Evolutionary conservation across 2,113 vertebrate species (phyloP).

Genomic region (Antigone vipio): DNA sequence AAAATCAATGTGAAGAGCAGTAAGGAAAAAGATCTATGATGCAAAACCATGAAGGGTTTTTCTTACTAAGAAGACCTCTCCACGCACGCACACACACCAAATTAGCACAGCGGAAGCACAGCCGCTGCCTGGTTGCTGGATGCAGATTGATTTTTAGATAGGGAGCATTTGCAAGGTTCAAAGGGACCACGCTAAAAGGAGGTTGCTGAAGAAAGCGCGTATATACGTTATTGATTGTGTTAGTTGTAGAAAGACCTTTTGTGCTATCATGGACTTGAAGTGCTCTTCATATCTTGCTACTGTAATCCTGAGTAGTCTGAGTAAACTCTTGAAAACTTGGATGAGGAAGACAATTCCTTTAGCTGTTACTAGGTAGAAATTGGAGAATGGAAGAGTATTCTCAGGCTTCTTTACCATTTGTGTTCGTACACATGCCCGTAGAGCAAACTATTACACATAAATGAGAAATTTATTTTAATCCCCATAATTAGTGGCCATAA

Average conservation of each 20-base stretch:
- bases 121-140: background rate
- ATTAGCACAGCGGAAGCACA: background rate
- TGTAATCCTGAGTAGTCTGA: constrained; percentile 30
- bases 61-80: background rate
- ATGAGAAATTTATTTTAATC: background rate
- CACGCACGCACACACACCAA: background rate
- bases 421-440: background rate
- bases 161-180: background rate
- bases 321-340: constrained; percentile 34
- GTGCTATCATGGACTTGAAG: constrained; percentile 4
- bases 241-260: constrained; percentile 33
- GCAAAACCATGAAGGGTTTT: background rate
- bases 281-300: constrained; percentile 22
- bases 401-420: background rate
- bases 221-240: constrained; percentile 35
- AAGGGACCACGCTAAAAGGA: constrained; percentile 8
- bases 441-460: background rate
- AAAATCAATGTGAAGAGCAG: background rate
- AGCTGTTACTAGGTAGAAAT: background rate
- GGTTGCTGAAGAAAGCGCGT: background rate
- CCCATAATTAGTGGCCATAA: background rate
- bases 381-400: background rate
- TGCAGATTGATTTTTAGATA: constrained; percentile 37
- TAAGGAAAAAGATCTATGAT: background rate
- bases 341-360: background rate